Conservation (phyloP, 2,113 vertebrate species). For the Macrotus californicus region DNA sequence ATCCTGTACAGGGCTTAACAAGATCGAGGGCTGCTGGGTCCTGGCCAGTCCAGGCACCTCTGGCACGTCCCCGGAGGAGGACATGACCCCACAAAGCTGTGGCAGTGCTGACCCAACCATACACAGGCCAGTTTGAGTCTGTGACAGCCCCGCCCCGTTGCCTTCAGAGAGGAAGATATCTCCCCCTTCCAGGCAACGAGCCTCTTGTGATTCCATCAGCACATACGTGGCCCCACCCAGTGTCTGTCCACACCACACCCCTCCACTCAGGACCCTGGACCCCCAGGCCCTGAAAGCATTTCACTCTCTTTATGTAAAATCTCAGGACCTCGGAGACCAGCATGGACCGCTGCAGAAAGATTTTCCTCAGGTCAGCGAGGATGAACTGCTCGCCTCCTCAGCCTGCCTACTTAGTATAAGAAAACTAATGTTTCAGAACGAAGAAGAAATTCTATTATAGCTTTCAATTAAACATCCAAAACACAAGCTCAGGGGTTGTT, state of each 20-base stretch:
- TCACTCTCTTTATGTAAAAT: neutral
- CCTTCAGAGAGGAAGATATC: neutral
- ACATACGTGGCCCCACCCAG: neutral
- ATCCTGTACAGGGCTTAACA: neutral
- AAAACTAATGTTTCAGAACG: neutral
- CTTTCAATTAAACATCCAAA: conserved; percentile 31
- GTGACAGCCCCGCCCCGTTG: neutral
- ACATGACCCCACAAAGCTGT: neutral
- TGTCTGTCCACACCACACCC: accelerated
- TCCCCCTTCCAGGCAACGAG: neutral
- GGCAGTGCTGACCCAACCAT: neutral
- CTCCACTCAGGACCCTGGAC: neutral
- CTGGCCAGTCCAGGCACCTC: neutral
- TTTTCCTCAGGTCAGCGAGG: neutral
- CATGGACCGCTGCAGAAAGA: neutral
- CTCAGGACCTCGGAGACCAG: neutral
- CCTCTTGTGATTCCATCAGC: neutral
- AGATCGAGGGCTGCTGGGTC: neutral
- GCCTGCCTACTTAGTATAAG: neutral
- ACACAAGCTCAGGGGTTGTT: neutral
- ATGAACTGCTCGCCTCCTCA: neutral
- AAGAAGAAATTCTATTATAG: neutral
- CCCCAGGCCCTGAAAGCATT: neutral
- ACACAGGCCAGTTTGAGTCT: accelerated
- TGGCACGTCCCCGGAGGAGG: neutral